Base-by-base conservation (phyloP, 1,140 invertebrate species). In the Charaxes varanes region DNA sequence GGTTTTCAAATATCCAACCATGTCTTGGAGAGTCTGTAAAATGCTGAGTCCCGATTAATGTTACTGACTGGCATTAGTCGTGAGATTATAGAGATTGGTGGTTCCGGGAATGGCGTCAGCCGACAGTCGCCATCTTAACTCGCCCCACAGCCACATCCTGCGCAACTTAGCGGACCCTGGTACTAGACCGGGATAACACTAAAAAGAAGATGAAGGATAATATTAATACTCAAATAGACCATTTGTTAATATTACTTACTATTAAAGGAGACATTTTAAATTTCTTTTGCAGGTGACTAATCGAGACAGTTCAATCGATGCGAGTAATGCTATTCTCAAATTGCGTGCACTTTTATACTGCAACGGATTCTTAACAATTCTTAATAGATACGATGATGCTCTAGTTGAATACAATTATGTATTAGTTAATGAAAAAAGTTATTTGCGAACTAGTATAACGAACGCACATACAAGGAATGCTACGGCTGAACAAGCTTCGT, bases 291-390 rank as follows among this genome's bases (percentile, higher is more conserved):
- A 33, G 17, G n/a, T 28, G 7, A 30, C 17, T 15, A 21, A 22
- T 28, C 10, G 10, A 18, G 6, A 15, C 13, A 33, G 23, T n/a
- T 18, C 16, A 22, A 27, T 28, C 10, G 14, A 33, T 8, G 32
- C 23, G 12, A 31, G 34, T 40, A 23, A 50, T 28, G 12, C 23
- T 18, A 16, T 23, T 22, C n/a, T n/a, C 16, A 10, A 34, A 40
- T 28, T 42, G 21, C 35, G 8, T 38, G 27, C 30, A 40, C 31
- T 50, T 50, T 37, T 50, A 50, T 50, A 50, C 40, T 40, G 23
- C 23, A 40, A 19, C 31, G 13, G 28, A 34, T 21, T 34, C 17
- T 42, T 27, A 34, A 40, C 31, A 46, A 40, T 40, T 34, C 43
- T 18, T 38, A 46, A 27, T 14, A 31, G 21, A 26, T 18, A 12